These are phyloP conservation scores for Pseudopodoces humilis DNA, from an alignment of 2,113 vertebrate species.

Conservation along the genomic window DNA sequence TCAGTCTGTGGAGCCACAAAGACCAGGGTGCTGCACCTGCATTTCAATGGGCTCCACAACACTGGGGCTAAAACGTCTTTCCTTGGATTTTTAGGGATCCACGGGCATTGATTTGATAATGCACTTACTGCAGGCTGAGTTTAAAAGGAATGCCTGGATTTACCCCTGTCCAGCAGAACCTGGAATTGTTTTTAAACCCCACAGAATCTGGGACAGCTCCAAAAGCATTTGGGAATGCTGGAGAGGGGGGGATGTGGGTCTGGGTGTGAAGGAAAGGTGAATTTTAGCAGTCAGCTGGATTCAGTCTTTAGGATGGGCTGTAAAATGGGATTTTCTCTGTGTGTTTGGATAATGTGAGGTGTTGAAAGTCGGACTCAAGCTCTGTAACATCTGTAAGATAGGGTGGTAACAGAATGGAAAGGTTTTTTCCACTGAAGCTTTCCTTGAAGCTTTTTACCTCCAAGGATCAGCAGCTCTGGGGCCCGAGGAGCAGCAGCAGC, in stretches of 20 bases:
- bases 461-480: neutral
- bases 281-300: neutral
- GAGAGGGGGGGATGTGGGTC: accelerated
- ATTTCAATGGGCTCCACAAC: neutral
- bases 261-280: accelerated
- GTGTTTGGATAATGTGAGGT: neutral
- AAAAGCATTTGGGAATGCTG: accelerated
- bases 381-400: neutral
- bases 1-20: neutral
- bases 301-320: too few relatives aligned
- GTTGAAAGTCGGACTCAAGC: neutral
- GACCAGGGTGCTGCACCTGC: neutral
- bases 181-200: neutral
- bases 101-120: accelerated
- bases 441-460: neutral
- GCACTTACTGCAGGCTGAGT: neutral
- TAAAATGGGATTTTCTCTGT: neutral
- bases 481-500: accelerated
- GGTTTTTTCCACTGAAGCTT: neutral
- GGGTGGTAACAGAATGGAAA: accelerated
- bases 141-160: neutral
- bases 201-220: accelerated
- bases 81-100: neutral
- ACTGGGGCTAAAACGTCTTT: accelerated
- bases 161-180: neutral